These are phyloP conservation scores for Drosophila orosa DNA, from an alignment of 1,140 invertebrate genomes.

Conservation along the genomic window DNA sequence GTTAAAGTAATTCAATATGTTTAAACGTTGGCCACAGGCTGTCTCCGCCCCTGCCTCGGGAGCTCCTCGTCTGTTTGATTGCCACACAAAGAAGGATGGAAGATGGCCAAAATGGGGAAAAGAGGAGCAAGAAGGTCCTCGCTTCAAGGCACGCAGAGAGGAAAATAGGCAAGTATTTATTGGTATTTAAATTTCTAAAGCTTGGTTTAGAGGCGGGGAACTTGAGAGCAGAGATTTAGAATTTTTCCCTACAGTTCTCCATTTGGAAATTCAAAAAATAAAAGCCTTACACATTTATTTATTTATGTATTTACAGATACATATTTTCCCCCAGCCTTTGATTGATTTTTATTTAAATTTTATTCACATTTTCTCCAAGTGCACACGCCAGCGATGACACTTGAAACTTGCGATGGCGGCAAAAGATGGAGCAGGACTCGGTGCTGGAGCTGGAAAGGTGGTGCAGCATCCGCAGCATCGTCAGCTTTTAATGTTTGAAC, in stretches of 20 bases:
- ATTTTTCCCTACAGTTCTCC: background rate
- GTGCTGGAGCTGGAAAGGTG: conserved; percentile 12
- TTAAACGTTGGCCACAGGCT: conserved; percentile 70
- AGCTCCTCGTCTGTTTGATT: conserved; percentile 55
- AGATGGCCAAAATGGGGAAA: conserved; percentile 10
- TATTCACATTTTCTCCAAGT: background rate
- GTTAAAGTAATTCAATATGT: conserved; percentile 79
- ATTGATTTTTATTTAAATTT: background rate
- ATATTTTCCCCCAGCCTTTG: background rate
- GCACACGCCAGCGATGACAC: conserved; percentile 58
- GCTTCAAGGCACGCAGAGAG: conserved; percentile 40
- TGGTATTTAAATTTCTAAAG: background rate
- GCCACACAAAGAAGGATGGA: conserved; percentile 62
- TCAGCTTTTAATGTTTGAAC: conserved; percentile 78
- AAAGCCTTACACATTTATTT: background rate
- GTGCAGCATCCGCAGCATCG: conserved; percentile 39
- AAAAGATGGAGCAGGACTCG: conserved; percentile 24
- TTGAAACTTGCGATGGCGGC: conserved; percentile 60
- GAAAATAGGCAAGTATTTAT: background rate
- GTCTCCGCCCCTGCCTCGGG: conserved; percentile 6
- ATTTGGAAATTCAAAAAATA: background rate
- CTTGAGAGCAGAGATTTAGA: background rate
- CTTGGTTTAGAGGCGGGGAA: background rate
- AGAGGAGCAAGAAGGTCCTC: conserved; percentile 13
- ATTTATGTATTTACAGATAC: too few relatives aligned